Evolutionary conservation across 2,113 vertebrate genomes (phyloP).

Genomic region (Larimichthys polyactis): DNA sequence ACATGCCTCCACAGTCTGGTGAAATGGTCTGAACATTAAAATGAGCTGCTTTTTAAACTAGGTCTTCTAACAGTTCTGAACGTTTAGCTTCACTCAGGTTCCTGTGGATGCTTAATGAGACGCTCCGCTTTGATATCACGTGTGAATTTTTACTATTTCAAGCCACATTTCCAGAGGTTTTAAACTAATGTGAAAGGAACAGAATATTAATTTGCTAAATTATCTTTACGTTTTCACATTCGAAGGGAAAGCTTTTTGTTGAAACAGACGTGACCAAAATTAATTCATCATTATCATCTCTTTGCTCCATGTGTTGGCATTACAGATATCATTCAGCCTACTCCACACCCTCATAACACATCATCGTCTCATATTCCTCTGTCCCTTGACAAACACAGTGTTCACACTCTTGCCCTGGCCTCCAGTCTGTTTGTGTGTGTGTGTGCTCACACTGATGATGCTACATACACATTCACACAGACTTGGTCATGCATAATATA

Average conservation of each 20-base stretch:
- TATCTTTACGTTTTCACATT: neutral
- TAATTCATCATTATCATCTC: neutral
- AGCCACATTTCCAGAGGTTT: too few relatives aligned
- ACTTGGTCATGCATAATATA: slow-evolving; percentile 40
- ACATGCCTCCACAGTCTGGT: too few relatives aligned
- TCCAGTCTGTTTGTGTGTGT: neutral
- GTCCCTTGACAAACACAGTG: neutral
- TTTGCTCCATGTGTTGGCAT: neutral
- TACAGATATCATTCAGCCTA: neutral
- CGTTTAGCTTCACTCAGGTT: too few relatives aligned
- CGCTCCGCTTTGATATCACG: too few relatives aligned
- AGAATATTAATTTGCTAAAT: neutral
- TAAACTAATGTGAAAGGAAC: too few relatives aligned
- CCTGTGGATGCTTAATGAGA: too few relatives aligned
- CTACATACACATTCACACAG: slow-evolving; percentile 3
- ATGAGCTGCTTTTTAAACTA: too few relatives aligned
- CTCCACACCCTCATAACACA: neutral
- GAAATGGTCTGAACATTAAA: too few relatives aligned
- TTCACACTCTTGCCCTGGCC: neutral
- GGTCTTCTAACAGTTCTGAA: too few relatives aligned
- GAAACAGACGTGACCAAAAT: neutral
- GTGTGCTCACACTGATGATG: neutral
- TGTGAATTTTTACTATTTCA: too few relatives aligned
- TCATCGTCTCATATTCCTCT: neutral
- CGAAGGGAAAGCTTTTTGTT: neutral